Conservation (phyloP, 1,140 invertebrate species). For the Potamilus streckersoni region DNA sequence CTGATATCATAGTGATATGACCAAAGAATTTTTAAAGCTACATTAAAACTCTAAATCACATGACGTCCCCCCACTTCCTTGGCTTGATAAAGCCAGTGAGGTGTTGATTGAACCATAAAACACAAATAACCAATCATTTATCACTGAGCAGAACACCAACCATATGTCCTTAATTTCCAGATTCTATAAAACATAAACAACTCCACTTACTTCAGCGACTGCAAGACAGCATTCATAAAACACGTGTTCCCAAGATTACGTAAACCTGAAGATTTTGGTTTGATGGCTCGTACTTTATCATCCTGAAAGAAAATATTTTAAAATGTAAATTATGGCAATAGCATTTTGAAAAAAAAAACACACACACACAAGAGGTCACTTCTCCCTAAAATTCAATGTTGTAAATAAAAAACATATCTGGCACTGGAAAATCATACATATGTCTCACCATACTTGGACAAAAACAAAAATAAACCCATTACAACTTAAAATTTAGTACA, state of each 20-base stretch:
- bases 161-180: no score
- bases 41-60: no score
- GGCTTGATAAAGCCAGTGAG: no score
- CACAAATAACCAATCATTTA: no score
- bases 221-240: constrained; percentile 90
- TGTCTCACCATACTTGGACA: constrained; percentile 8
- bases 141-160: no score
- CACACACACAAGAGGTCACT: neutral
- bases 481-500: no score
- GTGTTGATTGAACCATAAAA: no score
- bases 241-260: constrained; percentile 89
- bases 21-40: no score
- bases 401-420: constrained; percentile 14
- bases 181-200: neutral
- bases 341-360: neutral
- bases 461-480: constrained; percentile 5
- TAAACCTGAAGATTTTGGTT: constrained; percentile 74
- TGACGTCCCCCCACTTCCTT: no score
- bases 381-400: neutral
- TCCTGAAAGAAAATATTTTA: constrained; percentile 42
- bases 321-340: constrained; percentile 21
- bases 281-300: constrained; percentile 38
- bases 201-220: constrained; percentile 77
- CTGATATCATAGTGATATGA: no score
- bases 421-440: constrained; percentile 18